Conservation (phyloP, 2,113 vertebrate genomes). For the Austrofundulus limnaeus region DNA sequence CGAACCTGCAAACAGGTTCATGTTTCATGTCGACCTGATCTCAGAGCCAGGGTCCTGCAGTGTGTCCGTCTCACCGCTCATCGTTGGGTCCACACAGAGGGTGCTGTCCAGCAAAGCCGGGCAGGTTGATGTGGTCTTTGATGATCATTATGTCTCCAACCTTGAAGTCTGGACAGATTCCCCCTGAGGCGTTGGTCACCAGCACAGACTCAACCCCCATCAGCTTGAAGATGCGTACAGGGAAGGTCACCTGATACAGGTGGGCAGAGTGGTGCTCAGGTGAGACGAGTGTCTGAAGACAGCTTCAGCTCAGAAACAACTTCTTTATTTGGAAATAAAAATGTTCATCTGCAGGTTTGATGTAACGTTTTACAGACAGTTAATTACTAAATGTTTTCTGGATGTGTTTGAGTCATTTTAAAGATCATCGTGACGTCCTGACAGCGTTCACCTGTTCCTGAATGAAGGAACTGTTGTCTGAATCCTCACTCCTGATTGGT, state of each 20-base stretch:
- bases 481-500: neutral
- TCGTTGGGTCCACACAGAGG: conserved; percentile 76
- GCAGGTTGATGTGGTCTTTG: conserved; percentile 78
- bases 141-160: conserved; percentile 78
- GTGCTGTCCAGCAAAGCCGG: conserved; percentile 73
- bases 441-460: too few relatives aligned
- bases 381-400: too few relatives aligned
- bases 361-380: too few relatives aligned
- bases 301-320: neutral
- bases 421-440: too few relatives aligned
- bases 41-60: too few relatives aligned
- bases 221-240: conserved; percentile 75
- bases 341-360: too few relatives aligned
- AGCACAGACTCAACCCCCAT: conserved; percentile 73
- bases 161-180: conserved; percentile 76
- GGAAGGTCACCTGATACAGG: conserved; percentile 67
- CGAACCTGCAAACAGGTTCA: conserved; percentile 70
- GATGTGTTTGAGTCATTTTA: too few relatives aligned
- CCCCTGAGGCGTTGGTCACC: conserved; percentile 76
- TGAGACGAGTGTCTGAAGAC: too few relatives aligned
- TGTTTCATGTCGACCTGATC: too few relatives aligned
- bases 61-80: conserved; percentile 57
- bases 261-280: neutral
- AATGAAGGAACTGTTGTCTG: too few relatives aligned
- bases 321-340: too few relatives aligned